Evolutionary conservation across 1,140 invertebrate species (phyloP).

Genomic region (Mizuhopecten yessoensis): DNA sequence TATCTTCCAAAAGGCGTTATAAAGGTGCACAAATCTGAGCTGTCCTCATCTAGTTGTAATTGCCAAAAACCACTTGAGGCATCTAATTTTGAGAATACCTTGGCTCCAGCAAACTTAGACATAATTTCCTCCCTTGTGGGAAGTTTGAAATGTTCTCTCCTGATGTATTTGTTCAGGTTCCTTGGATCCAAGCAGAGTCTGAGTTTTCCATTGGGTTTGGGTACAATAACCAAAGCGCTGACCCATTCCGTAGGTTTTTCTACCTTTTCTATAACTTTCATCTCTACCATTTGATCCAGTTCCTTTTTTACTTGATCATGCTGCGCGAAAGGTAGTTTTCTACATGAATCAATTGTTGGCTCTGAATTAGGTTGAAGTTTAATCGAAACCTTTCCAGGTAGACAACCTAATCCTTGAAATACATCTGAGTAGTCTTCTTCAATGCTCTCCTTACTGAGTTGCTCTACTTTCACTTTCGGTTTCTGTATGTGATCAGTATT

Average conservation of each 20-base stretch:
- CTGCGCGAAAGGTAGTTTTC: conserved; percentile 53
- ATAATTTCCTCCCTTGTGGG: conserved; percentile 52
- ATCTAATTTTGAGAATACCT: conserved; percentile 40
- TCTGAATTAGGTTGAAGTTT: conserved; percentile 37
- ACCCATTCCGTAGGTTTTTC: conserved; percentile 59
- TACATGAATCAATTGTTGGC: conserved; percentile 55
- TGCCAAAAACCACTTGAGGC: conserved; percentile 45
- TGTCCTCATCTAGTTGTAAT: conserved; percentile 12
- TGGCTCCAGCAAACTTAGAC: not conserved
- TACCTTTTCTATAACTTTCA: conserved; percentile 7
- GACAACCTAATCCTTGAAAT: conserved; percentile 54
- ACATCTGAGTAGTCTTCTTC: conserved; percentile 28
- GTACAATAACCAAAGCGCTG: conserved; percentile 50
- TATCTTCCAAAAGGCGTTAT: conserved; percentile 75
- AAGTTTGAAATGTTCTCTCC: conserved; percentile 54
- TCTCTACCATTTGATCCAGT: conserved; percentile 47
- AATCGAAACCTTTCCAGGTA: conserved; percentile 48
- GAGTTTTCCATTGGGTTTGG: conserved; percentile 65
- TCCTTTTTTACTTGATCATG: conserved; percentile 50
- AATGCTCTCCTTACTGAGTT: not conserved
- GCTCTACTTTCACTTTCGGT: not conserved
- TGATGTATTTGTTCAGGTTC: conserved; percentile 57
- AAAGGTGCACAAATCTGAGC: conserved; percentile 71
- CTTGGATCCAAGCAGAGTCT: conserved; percentile 70
- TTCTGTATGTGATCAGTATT: not conserved